Conservation (phyloP, 1,140 invertebrate genomes). For the Nomia melanderi region DNA sequence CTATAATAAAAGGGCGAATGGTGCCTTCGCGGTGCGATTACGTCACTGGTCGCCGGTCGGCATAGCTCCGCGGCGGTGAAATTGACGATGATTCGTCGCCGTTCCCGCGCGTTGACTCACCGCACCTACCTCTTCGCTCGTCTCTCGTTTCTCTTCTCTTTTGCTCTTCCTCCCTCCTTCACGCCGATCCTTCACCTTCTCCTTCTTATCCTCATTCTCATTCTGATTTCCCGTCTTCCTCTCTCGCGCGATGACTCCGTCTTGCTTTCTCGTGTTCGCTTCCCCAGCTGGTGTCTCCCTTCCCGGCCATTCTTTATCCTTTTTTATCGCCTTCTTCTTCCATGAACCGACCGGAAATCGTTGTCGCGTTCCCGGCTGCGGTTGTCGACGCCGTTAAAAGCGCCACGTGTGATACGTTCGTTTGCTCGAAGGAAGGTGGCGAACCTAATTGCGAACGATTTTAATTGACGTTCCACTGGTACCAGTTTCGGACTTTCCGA, state of each 20-base stretch:
- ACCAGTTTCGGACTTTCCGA: too few species aligned
- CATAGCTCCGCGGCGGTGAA: conserved; percentile 48
- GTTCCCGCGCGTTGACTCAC: conserved; percentile 51
- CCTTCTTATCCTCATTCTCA: neutral
- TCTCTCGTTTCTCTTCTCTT: neutral
- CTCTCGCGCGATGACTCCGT: neutral
- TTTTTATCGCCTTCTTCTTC: conserved; percentile 53
- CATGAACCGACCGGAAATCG: conserved; percentile 61
- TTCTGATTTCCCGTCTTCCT: too few species aligned
- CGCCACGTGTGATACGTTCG: conserved; percentile 35
- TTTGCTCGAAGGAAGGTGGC: conserved; percentile 16
- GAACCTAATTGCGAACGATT: conserved; percentile 17
- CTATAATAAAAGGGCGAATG: conserved; percentile 43
- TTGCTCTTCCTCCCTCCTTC: too few species aligned
- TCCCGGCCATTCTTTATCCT: conserved; percentile 15
- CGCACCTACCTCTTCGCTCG: neutral
- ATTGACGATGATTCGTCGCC: conserved; percentile 53
- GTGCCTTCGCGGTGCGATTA: conserved; percentile 41
- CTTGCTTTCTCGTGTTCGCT: too few species aligned
- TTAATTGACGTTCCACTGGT: conserved; percentile 11
- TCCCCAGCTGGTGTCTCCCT: neutral
- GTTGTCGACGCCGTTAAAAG: conserved; percentile 38
- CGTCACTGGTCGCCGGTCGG: conserved; percentile 47
- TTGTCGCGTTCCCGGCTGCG: conserved; percentile 40
- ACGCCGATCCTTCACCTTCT: neutral